These are phyloP conservation scores for Megaceryle alcyon DNA, from an alignment of 2,797 vertebrate genomes.

Conservation along the genomic window DNA sequence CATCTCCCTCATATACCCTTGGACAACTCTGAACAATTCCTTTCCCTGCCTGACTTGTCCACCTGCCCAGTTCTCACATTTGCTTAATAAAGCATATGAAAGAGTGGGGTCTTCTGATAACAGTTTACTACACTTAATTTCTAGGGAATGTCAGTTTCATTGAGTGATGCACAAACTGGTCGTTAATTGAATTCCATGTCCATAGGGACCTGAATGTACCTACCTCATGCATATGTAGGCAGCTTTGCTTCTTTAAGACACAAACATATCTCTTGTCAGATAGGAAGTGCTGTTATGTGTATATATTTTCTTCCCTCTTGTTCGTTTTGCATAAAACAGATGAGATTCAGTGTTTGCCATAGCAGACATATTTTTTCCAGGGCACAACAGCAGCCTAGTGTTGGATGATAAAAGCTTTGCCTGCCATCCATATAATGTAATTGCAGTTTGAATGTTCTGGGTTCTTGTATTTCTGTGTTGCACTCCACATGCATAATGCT, in stretches of 20 bases:
- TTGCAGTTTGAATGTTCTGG: neutral
- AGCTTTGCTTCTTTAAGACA: slow-evolving; percentile 39
- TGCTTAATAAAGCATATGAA: slow-evolving; percentile 46
- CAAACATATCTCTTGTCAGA: slow-evolving; percentile 48
- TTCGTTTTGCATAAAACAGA: slow-evolving; percentile 53
- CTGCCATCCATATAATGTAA: slow-evolving; percentile 10
- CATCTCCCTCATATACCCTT: neutral
- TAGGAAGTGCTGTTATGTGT: neutral
- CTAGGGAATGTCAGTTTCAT: slow-evolving; percentile 36
- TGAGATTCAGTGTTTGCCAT: neutral
- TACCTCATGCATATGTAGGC: slow-evolving; percentile 62
- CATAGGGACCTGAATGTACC: slow-evolving; percentile 22
- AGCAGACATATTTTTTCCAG: slow-evolving; percentile 31
- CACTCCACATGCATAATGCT: neutral
- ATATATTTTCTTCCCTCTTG: slow-evolving; percentile 13
- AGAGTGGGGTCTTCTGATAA: neutral
- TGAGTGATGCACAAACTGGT: slow-evolving; percentile 38
- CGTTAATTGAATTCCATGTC: slow-evolving; percentile 50
- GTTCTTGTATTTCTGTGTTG: neutral
- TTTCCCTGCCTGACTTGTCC: neutral
- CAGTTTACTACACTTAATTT: slow-evolving; percentile 44
- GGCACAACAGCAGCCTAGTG: neutral
- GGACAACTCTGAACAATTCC: neutral
- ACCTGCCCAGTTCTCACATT: slow-evolving; percentile 16
- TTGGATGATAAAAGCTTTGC: slow-evolving; percentile 17